Conservation (phyloP, 2,797 vertebrate genomes). For the Potorous gilbertii region DNA sequence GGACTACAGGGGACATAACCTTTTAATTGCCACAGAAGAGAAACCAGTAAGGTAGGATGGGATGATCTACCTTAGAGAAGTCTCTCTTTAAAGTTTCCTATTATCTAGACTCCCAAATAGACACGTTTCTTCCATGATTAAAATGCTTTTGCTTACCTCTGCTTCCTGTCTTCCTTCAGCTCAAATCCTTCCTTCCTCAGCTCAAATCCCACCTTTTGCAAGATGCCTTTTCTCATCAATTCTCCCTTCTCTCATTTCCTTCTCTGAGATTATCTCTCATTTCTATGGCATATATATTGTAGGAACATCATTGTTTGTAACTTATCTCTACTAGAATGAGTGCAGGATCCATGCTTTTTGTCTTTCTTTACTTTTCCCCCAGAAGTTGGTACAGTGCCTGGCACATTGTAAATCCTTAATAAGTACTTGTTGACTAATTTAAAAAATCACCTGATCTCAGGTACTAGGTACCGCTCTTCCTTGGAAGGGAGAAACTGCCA, state of each 20-base stretch:
- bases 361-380: not conserved
- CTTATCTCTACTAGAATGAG: not conserved
- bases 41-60: not conserved
- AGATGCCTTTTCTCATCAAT: not conserved
- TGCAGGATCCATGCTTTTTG: not conserved
- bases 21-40: not conserved
- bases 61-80: not conserved
- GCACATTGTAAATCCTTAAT: not conserved
- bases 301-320: not conserved
- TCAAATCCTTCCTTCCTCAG: not conserved
- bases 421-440: not conserved
- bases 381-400: not conserved
- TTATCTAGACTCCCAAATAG: not conserved
- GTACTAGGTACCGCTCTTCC: not conserved
- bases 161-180: not conserved
- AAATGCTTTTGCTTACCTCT: not conserved
- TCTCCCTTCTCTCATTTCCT: not conserved
- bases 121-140: not conserved
- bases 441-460: not conserved
- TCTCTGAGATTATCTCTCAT: not conserved
- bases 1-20: not conserved
- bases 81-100: not conserved
- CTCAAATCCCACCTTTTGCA: not conserved
- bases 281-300: not conserved
- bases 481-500: not conserved